A percentile compares a stretch with the other conserved stretches of the same genome.
These are phyloP conservation scores for Perodicticus potto DNA, from an alignment of 2,797 vertebrate genomes.

Conservation along the genomic window DNA sequence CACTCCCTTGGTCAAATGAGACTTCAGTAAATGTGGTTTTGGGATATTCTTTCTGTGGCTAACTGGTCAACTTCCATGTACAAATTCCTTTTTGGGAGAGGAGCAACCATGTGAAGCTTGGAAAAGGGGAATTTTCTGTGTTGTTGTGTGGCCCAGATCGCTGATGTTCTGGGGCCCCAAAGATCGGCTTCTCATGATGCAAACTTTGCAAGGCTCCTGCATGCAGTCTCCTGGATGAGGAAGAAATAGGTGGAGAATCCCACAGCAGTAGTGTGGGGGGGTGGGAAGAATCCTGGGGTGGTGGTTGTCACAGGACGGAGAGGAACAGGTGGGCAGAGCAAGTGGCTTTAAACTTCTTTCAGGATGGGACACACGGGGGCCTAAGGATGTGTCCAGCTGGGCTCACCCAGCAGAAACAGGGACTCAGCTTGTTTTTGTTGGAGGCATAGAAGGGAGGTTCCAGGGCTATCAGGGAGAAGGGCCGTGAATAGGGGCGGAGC, in stretches of 20 bases:
- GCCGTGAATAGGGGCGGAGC: fast-evolving
- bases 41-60: constrained; percentile 29
- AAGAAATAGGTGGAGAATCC: not conserved
- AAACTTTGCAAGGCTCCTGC: not conserved
- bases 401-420: not conserved
- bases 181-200: not conserved
- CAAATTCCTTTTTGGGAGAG: not conserved
- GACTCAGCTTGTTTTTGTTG: not conserved
- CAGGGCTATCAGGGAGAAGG: not conserved
- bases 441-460: not conserved
- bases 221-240: not conserved
- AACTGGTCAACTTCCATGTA: not conserved
- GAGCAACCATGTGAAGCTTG: not conserved
- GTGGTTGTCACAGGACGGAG: not conserved
- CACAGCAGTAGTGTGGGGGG: too few relatives aligned
- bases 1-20: constrained; percentile 6
- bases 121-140: not conserved
- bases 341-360: not conserved
- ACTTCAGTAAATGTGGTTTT: not conserved
- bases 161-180: not conserved
- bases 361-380: not conserved
- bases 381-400: not conserved
- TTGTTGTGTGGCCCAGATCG: not conserved
- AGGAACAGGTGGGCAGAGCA: not conserved
- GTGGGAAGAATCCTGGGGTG: fast-evolving